Conservation (phyloP, 2,797 vertebrate species). For the Strix occidentalis region DNA sequence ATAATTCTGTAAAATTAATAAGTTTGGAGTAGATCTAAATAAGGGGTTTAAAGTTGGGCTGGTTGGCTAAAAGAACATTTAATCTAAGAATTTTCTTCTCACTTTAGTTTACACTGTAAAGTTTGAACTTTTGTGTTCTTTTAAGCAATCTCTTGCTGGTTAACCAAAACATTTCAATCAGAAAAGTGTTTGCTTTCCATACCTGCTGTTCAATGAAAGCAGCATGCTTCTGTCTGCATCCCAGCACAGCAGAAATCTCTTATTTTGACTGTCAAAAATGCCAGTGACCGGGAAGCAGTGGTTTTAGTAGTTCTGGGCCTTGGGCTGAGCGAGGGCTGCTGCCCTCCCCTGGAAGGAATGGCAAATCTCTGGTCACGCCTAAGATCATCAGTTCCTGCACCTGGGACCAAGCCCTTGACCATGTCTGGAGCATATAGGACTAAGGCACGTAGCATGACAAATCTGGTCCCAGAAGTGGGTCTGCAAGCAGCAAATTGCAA, state of each 20-base stretch:
- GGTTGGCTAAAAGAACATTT: neutral
- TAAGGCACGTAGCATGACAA: rapidly evolving
- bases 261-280: neutral
- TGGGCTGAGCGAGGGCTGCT: neutral
- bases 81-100: neutral
- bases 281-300: neutral
- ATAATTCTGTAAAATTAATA: neutral
- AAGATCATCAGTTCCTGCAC: neutral
- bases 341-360: slow-evolving; percentile 34
- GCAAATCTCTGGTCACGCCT: neutral
- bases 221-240: neutral
- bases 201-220: neutral
- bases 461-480: neutral
- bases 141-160: neutral
- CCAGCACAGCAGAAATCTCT: neutral
- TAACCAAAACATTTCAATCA: neutral
- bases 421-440: neutral
- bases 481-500: neutral
- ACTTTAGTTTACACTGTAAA: neutral
- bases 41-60: neutral
- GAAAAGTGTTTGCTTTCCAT: neutral
- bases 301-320: neutral
- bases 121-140: neutral
- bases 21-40: neutral
- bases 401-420: neutral